Conservation (phyloP, 2,888 invertebrate species). For the Autographa gamma region DNA sequence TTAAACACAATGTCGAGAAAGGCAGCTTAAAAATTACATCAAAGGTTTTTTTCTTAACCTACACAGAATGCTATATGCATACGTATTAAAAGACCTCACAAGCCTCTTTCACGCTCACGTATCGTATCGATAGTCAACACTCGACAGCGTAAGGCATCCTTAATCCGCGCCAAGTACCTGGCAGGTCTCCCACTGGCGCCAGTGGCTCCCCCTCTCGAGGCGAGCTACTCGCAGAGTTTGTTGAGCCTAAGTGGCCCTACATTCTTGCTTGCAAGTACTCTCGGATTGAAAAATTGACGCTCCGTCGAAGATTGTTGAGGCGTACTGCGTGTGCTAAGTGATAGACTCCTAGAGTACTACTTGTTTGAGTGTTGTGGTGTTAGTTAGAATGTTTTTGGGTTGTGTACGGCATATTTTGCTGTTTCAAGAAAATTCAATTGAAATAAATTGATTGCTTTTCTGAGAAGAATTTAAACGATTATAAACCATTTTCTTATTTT, state of each 20-base stretch:
- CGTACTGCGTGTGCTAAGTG: neutral
- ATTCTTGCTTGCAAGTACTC: conserved; percentile 20
- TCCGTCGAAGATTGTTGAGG: neutral
- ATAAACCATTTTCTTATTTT: too few relatives aligned
- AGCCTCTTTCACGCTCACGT: neutral
- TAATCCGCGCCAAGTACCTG: conserved; percentile 41
- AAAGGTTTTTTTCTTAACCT: neutral
- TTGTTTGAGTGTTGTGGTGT: neutral
- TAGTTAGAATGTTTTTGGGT: neutral
- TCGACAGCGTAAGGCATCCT: conserved; percentile 25
- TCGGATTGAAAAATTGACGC: conserved; percentile 35
- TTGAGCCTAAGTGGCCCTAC: conserved; percentile 37
- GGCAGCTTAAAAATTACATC: too few relatives aligned
- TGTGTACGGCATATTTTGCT: neutral
- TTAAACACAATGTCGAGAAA: too few relatives aligned
- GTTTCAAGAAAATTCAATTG: too few relatives aligned
- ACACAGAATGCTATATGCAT: too few relatives aligned
- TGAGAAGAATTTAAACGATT: too few relatives aligned
- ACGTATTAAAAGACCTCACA: neutral
- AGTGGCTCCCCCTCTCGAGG: conserved; percentile 32
- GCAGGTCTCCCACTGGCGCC: conserved; percentile 37
- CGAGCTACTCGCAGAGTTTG: conserved; percentile 38
- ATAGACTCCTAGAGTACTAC: neutral
- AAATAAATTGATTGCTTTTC: too few relatives aligned
- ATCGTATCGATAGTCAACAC: neutral